These are phyloP conservation scores for Hoplodrina blanda DNA, from an alignment of 2,888 invertebrate species.

Conservation along the genomic window DNA sequence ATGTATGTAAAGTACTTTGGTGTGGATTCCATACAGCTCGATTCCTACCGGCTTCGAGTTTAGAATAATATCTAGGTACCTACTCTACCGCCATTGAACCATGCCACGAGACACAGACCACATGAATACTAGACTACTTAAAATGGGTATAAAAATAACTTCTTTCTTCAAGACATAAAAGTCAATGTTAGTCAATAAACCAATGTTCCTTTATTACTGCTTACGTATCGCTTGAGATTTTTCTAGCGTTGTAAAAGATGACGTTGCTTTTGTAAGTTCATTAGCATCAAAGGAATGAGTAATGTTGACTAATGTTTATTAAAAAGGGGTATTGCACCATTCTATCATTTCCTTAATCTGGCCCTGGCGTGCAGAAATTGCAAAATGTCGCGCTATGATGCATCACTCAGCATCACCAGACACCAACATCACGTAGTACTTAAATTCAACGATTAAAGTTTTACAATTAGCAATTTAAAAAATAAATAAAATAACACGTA, in stretches of 20 bases:
- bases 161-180: background rate
- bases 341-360: conserved; percentile 2
- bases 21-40: too few species aligned
- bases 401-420: background rate
- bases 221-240: background rate
- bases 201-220: too few species aligned
- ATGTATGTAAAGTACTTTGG: too few species aligned
- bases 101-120: too few species aligned
- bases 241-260: background rate
- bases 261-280: conserved; percentile 12
- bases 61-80: too few species aligned
- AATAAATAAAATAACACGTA: background rate
- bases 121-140: too few species aligned
- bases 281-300: conserved; percentile 15
- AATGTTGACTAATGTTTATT: conserved; percentile 6
- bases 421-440: too few species aligned
- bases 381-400: background rate
- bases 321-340: conserved; percentile 1
- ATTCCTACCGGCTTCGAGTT: too few species aligned
- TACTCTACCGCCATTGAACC: too few species aligned
- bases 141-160: background rate
- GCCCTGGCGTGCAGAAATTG: conserved; percentile 10
- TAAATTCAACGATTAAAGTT: background rate
- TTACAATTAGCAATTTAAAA: background rate
- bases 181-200: background rate